Evolutionary conservation across 2,888 invertebrate species (phyloP).

Genomic region (Aelia acuminata): DNA sequence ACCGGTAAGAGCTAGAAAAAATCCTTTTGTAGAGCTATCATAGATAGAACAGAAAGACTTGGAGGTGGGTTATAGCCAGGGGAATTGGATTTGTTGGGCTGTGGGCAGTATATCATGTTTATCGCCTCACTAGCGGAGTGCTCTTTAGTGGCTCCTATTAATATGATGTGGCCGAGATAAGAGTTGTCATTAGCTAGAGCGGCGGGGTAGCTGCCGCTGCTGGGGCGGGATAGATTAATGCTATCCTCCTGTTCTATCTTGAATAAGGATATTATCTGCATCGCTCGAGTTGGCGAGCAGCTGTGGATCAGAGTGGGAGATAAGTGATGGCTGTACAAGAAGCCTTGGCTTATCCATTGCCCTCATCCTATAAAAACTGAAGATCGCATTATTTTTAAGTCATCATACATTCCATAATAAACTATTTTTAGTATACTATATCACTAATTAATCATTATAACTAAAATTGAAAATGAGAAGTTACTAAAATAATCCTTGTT

Average conservation of each 20-base stretch:
- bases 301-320: background rate
- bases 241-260: slow-evolving; percentile 11
- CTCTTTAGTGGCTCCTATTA: slow-evolving; percentile 11
- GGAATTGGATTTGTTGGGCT: slow-evolving; percentile 9
- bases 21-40: background rate
- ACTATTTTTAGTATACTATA: too few species aligned
- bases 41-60: background rate
- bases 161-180: background rate
- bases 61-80: background rate
- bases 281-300: background rate
- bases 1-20: background rate
- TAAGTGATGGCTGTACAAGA: background rate
- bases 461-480: too few species aligned
- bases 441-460: too few species aligned
- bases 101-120: slow-evolving; percentile 23
- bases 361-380: background rate
- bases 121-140: slow-evolving; percentile 10
- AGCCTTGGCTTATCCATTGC: background rate
- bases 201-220: background rate
- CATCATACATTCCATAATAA: too few species aligned
- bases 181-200: background rate
- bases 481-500: too few species aligned
- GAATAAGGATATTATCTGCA: slow-evolving; percentile 6
- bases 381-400: too few species aligned
- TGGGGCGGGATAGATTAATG: slow-evolving; percentile 19